These are phyloP conservation scores for Athripsodes cinereus DNA, from an alignment of 2,888 invertebrate species.

Conservation along the genomic window DNA sequence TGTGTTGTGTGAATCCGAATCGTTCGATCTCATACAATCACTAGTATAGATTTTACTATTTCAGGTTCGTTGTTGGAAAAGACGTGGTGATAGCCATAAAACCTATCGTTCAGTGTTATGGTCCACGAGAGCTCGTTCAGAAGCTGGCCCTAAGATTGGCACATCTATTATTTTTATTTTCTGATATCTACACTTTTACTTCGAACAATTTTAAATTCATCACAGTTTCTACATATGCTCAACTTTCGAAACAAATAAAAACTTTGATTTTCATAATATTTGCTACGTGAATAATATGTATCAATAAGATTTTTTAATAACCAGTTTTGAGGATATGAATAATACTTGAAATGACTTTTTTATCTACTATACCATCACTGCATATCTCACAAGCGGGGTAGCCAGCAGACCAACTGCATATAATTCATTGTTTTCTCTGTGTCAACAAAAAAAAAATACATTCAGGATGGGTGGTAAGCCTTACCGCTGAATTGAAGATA, in stretches of 20 bases:
- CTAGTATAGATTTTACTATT: neutral
- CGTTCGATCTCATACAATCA: neutral
- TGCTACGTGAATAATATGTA: too few relatives aligned
- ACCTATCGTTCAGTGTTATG: neutral
- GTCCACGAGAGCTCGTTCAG: neutral
- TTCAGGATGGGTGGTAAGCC: too few relatives aligned
- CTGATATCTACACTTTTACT: neutral
- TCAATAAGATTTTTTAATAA: too few relatives aligned
- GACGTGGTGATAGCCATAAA: neutral
- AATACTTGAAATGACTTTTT: too few relatives aligned
- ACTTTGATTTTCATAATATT: too few relatives aligned
- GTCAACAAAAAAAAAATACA: too few relatives aligned
- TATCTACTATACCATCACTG: too few relatives aligned
- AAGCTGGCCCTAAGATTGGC: neutral
- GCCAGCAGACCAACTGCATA: too few relatives aligned
- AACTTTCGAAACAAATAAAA: neutral
- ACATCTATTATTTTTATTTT: neutral
- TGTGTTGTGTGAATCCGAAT: neutral
- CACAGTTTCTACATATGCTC: neutral
- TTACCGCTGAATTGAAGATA: too few relatives aligned
- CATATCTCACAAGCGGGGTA: too few relatives aligned
- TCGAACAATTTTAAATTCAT: neutral
- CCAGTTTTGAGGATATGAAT: too few relatives aligned
- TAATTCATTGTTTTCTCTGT: too few relatives aligned
- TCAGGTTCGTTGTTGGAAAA: neutral